Evolutionary conservation across 2,113 vertebrate genomes (phyloP).

Genomic region (Halichoeres trimaculatus): DNA sequence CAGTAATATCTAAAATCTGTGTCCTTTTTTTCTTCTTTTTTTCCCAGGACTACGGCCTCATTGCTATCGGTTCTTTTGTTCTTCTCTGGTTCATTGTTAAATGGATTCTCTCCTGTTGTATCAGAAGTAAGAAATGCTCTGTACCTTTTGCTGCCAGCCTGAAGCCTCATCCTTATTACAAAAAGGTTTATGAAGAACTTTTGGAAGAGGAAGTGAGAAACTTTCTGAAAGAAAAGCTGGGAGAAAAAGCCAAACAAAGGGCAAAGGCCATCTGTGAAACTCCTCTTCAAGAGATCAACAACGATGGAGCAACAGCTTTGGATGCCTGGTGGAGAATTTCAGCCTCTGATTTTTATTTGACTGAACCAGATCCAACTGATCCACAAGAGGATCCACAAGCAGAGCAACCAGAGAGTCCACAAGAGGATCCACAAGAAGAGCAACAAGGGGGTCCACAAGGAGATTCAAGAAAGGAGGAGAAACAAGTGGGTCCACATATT

Average conservation of each 20-base stretch:
- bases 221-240: not conserved
- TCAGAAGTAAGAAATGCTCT: no score
- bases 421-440: no score
- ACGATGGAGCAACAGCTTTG: rapidly evolving
- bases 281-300: not conserved
- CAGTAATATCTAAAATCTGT: not conserved
- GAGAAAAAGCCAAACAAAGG: not conserved
- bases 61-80: not conserved
- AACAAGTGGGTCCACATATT: no score
- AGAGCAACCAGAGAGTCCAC: no score
- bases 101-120: rapidly evolving
- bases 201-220: conserved; percentile 11
- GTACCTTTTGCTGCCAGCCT: rapidly evolving
- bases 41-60: conserved; percentile 3
- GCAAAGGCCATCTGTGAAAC: not conserved
- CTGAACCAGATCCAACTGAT: no score
- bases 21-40: no score
- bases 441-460: no score
- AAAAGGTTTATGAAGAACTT: conserved; percentile 1
- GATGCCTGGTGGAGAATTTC: conserved; percentile 17
- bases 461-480: no score
- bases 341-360: conserved; percentile 2
- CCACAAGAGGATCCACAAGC: no score
- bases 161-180: conserved; percentile 19
- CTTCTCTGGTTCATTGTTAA: not conserved